Evolutionary conservation across 1,140 invertebrate species (phyloP), one percentile per base, ranked within the genome.

Genomic region (Drosophila guanche): DNA sequence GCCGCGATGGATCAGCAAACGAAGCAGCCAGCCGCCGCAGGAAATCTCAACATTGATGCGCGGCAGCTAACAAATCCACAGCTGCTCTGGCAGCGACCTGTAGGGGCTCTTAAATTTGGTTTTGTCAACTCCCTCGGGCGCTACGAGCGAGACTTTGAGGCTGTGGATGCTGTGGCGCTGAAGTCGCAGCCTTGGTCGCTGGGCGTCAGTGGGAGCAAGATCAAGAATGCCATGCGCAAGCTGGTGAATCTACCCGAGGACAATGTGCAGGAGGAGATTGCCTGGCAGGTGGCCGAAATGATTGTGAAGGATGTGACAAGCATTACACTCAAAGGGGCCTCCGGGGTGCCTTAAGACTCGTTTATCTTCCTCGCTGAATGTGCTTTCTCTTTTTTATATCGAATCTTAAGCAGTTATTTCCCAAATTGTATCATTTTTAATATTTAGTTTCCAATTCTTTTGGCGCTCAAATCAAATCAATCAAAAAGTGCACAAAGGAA

Each of bases 241-340:
- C 93, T 97, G 85, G 95, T 97, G 51, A 94, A 96, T 92, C 93
- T 95, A 60, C 95, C 95, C 45, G 95, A 96, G 91, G 95, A 96
- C 79, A 96, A 97, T 94, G 95, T 95, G 43, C 96, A 98, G 92
- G 97, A 98, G 92, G 97, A 98, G 90, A 95, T 98, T 93, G 97
- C 97, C 27, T 97, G 97, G 96, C 96, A 97, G 92, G 95, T 98
- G 65, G 97, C 97, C 16, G 96, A 97, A 92, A 98, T 97, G 96
- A 98, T 98, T 83, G 94, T 98, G 33, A 97, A 96, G 92, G 97
- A 98, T 92, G 96, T 98, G 29, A 97, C 96, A 27, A 96, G 94
- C 89, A 93, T 98, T 62, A 98, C 97, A 23, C 93, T 96, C 90
- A 94, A 92, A 69, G 92, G 59, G 10, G 60, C 50, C 50, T 52